Evolutionary conservation across 2,113 vertebrate species (phyloP).

Genomic region (Thalassoma bifasciatum): DNA sequence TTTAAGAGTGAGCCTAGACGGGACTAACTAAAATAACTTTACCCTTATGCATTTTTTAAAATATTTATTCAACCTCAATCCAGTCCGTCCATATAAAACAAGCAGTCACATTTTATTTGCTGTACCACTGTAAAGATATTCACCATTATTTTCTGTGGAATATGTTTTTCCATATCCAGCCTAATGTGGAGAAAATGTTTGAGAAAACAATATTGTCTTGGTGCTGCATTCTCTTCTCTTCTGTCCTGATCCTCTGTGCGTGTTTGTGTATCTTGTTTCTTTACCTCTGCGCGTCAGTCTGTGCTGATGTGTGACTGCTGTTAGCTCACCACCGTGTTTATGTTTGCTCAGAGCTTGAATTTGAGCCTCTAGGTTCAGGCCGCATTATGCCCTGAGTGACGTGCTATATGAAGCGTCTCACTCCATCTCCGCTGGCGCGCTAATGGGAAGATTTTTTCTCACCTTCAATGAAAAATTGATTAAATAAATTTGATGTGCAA

Average conservation of each 20-base stretch:
- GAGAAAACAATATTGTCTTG: no score
- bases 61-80: no score
- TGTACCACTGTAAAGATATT: no score
- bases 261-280: slow-evolving; percentile 48
- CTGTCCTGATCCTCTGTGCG: background rate
- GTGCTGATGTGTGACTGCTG: slow-evolving; percentile 15
- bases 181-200: no score
- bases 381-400: background rate
- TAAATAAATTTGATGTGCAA: background rate
- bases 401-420: background rate
- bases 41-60: no score
- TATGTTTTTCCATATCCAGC: no score
- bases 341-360: slow-evolving; percentile 12
- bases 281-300: slow-evolving; percentile 42
- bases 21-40: no score
- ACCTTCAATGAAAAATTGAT: background rate
- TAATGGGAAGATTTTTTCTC: background rate
- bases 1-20: no score
- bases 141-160: no score
- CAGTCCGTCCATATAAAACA: no score
- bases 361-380: slow-evolving; percentile 8
- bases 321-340: slow-evolving; percentile 5
- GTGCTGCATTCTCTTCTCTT: slow-evolving; percentile 1
- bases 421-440: background rate
- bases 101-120: no score